phyloP scores from a whole-genome alignment of 2,888 invertebrate species.

The Melanophora roralis region DNA sequence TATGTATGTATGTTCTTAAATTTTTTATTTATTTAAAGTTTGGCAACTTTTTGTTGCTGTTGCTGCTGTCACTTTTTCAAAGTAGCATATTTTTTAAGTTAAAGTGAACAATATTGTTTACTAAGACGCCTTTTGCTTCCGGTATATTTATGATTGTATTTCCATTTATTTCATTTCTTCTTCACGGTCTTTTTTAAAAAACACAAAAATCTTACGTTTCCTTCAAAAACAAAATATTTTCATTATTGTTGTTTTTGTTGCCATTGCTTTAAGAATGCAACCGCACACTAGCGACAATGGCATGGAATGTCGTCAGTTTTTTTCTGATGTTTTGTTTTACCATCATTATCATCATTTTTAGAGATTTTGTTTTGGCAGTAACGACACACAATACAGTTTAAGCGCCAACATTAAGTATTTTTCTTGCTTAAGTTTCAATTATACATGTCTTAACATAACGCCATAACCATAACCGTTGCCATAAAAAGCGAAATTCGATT shows the following conservation, averaged over 20 bases:
- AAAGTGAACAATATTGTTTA: slow-evolving; percentile 46
- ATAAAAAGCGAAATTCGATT: too few species aligned
- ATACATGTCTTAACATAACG: too few species aligned
- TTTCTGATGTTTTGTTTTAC: slow-evolving; percentile 16
- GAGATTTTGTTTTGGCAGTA: too few species aligned
- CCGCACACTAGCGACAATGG: slow-evolving; percentile 27
- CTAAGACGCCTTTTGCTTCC: slow-evolving; percentile 56
- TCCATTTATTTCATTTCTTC: not conserved
- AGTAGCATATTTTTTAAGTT: slow-evolving; percentile 34
- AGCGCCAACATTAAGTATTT: slow-evolving; percentile 36
- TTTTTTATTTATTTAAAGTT: not conserved
- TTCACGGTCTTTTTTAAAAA: not conserved
- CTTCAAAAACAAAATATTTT: slow-evolving; percentile 33
- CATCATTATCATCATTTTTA: slow-evolving; percentile 1
- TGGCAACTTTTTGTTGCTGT: not conserved
- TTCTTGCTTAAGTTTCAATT: too few species aligned
- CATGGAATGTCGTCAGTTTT: slow-evolving; percentile 50
- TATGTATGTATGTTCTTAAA: not conserved
- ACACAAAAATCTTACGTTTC: slow-evolving; percentile 23
- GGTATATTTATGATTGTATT: slow-evolving; percentile 47
- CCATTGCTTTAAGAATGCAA: slow-evolving; percentile 3
- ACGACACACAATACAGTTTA: slow-evolving; percentile 35
- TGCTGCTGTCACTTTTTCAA: slow-evolving; percentile 34
- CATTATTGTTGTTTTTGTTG: slow-evolving; percentile 7
- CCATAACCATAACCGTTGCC: too few species aligned